Evolutionary conservation across 2,797 vertebrate genomes (phyloP).

Genomic region (Borostomias antarcticus): DNA sequence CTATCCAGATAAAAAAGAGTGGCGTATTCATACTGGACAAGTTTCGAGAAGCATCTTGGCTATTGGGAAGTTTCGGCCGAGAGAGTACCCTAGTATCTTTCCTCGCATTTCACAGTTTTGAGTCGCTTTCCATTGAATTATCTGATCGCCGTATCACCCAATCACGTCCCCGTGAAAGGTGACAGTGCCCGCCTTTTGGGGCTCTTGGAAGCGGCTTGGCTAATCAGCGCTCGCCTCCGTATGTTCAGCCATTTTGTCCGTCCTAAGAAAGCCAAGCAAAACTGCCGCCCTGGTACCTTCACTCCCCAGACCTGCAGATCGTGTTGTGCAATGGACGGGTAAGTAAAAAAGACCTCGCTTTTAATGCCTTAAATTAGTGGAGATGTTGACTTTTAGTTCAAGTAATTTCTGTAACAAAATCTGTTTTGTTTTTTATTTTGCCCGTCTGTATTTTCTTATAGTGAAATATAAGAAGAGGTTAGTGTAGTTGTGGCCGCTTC

Average conservation of each 20-base stretch:
- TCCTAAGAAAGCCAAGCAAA: constrained; percentile 70
- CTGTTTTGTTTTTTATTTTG: not conserved
- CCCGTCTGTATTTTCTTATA: not conserved
- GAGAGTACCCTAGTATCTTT: too few relatives aligned
- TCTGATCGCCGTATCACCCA: constrained; percentile 67
- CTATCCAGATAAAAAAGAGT: too few relatives aligned
- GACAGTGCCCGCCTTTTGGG: constrained; percentile 57
- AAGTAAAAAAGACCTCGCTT: constrained; percentile 71
- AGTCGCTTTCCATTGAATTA: constrained; percentile 12
- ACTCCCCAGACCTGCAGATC: constrained; percentile 84
- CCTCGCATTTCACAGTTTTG: not conserved
- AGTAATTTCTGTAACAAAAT: not conserved
- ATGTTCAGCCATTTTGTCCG: constrained; percentile 82
- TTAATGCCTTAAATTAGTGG: constrained; percentile 42
- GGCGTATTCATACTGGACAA: too few relatives aligned
- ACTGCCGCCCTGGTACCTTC: constrained; percentile 71
- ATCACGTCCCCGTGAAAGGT: constrained; percentile 29
- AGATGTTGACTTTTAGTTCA: accelerated
- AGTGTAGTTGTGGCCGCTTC: not conserved
- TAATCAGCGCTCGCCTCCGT: constrained; percentile 71
- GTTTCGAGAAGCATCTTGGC: too few relatives aligned
- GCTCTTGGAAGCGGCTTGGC: constrained; percentile 57
- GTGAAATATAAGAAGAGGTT: not conserved
- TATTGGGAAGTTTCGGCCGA: not conserved
- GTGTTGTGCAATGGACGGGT: constrained; percentile 99